Evolutionary conservation across 1,140 invertebrate genomes (phyloP).

Genomic region (Sycophila sp.): DNA sequence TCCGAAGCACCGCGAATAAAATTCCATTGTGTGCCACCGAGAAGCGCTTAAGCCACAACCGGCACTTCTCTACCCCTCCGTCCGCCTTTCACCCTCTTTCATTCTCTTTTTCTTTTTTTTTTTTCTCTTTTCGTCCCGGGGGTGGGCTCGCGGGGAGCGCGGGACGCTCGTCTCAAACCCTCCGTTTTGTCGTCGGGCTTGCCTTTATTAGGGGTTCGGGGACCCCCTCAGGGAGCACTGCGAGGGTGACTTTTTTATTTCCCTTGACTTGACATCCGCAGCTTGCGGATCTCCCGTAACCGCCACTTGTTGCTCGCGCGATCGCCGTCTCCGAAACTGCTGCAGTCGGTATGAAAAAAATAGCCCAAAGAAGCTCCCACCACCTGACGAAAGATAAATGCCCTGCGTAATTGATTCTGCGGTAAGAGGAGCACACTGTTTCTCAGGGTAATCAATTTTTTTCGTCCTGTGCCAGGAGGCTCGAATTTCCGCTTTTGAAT

Average conservation of each 20-base stretch:
- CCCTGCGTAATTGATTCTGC: conserved; percentile 32
- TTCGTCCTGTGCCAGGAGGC: too few relatives aligned
- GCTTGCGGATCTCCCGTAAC: conserved; percentile 25
- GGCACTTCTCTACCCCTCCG: too few relatives aligned
- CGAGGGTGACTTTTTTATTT: conserved; percentile 59
- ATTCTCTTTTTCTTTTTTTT: conserved; percentile 12
- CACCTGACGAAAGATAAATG: conserved; percentile 21
- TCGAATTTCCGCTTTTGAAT: too few relatives aligned
- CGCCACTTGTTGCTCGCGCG: conserved; percentile 49
- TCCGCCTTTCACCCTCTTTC: conserved; percentile 37
- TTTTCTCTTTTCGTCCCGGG: neutral
- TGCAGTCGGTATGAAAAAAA: neutral
- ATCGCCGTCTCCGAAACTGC: conserved; percentile 9
- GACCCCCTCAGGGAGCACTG: conserved; percentile 41
- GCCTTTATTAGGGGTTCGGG: conserved; percentile 52
- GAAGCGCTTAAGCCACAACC: conserved; percentile 44
- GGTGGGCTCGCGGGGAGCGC: too few relatives aligned
- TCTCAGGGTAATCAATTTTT: conserved; percentile 28
- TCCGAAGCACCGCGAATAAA: conserved; percentile 42
- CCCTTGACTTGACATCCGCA: conserved; percentile 54
- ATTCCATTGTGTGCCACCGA: conserved; percentile 47
- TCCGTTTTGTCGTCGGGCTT: conserved; percentile 50
- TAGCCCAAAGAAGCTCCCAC: neutral
- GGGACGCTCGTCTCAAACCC: conserved; percentile 20
- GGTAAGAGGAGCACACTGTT: neutral